These are phyloP conservation scores for Coregonus clupeaformis DNA, from an alignment of 2,113 vertebrate species.

Conservation along the genomic window DNA sequence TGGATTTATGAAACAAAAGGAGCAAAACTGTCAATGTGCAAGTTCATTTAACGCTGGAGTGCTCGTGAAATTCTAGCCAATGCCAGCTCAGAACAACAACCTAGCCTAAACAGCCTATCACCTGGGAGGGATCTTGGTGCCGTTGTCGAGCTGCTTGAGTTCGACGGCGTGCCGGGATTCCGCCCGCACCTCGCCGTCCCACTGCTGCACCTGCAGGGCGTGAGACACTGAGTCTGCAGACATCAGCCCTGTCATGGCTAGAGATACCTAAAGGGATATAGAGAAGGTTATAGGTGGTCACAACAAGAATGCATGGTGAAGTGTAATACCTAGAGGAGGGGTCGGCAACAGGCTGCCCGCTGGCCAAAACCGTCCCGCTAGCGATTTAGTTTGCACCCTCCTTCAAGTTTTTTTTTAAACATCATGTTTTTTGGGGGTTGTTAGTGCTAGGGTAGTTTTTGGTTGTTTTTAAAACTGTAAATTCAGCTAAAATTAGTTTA, in stretches of 20 bases:
- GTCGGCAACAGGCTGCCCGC: no score
- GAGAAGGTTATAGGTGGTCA: background rate
- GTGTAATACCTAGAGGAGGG: no score
- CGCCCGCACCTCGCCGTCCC: slow-evolving; percentile 96
- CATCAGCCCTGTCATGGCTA: slow-evolving; percentile 87
- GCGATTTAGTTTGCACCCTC: no score
- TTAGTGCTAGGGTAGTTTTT: no score
- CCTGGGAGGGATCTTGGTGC: slow-evolving; percentile 93
- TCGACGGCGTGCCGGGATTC: slow-evolving; percentile 89
- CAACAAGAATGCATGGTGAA: background rate
- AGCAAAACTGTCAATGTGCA: no score
- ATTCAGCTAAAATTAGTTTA: no score
- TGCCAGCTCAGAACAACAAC: background rate
- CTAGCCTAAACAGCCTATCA: slow-evolving; percentile 50
- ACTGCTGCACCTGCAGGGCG: slow-evolving; percentile 92
- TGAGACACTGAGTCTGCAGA: slow-evolving; percentile 93
- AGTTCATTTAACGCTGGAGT: background rate
- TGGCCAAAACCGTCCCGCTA: no score
- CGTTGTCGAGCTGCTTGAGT: slow-evolving; percentile 92
- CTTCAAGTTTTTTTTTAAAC: no score
- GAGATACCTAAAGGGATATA: slow-evolving; percentile 79
- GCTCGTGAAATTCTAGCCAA: background rate
- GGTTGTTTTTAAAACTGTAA: no score
- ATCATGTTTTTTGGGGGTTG: no score
- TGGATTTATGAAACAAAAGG: no score